Evolutionary conservation across 1,140 invertebrate genomes (phyloP), one percentile per base, ranked within the genome.

Genomic region (Drosophila bocki): DNA sequence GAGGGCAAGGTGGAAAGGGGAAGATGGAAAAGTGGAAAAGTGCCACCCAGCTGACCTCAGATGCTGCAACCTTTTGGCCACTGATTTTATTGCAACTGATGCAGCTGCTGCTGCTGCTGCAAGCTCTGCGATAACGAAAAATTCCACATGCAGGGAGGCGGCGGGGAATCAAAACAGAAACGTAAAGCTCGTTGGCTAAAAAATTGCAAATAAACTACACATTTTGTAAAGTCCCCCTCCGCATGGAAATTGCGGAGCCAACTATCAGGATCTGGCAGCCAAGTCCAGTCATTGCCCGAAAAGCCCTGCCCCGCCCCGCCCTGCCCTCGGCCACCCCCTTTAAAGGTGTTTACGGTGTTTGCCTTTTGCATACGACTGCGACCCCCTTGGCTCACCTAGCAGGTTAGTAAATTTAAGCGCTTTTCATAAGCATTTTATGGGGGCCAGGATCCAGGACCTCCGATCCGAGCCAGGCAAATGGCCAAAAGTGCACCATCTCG

Each of bases 161-260:
- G 47, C 47, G 47, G 51, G 65, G 65, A 58, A 63, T 59, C 76
- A 82, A 78, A 83, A 79, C 77, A 84, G 79, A 84, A 84, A 84
- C 75, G 82, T 69, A 84, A 84, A 84, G 78, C 82, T 83, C 80
- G 82, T 88, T 86, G 84, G 84, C 84, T 86, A 88, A 88, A 86
- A 86, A 86, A 86, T 87, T 83, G 83, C 83, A 86, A 86, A 86
- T 86, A 86, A 86, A 86, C 83, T 86, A 88, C 80, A 86, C 76
- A 88, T 83, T 83, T 83, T 83, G 84, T 50, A 83, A 75, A 79
- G 45, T 79, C 50, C 50, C 48, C 45, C 44, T 39, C 32, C 41
- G 42, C 53, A 87, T 87, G 83, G 80, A 87, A 87, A 87, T 87
- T 84, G 68, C 78, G 77, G 54, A 56, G 82, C 61, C 82, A 84